These are phyloP conservation scores for Hippocampus zosterae DNA, from an alignment of 2,113 vertebrate species.

Conservation along the genomic window DNA sequence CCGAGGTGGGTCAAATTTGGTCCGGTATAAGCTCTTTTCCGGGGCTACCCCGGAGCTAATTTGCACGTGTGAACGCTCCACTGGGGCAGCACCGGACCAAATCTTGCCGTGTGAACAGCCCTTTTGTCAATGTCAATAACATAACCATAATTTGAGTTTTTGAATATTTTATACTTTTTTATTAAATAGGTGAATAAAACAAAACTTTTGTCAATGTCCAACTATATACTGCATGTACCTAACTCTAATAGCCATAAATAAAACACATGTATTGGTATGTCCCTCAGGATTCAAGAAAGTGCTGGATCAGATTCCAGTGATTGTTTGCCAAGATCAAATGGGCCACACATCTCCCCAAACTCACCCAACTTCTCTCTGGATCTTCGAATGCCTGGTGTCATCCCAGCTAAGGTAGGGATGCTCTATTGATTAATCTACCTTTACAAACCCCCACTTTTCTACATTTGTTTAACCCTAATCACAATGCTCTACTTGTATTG, in stretches of 20 bases:
- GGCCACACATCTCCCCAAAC: constrained; percentile 70
- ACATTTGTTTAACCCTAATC: too few species aligned
- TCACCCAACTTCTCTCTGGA: constrained; percentile 84
- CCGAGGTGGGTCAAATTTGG: too few species aligned
- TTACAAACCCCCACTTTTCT: background rate
- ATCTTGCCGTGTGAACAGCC: too few species aligned
- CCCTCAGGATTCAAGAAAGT: constrained; percentile 78
- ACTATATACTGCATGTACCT: background rate
- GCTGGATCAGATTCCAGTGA: constrained; percentile 71
- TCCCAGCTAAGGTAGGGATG: constrained; percentile 78
- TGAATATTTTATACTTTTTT: background rate
- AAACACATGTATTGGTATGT: constrained; percentile 5
- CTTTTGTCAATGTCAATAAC: background rate
- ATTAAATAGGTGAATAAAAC: background rate
- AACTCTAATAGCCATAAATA: background rate
- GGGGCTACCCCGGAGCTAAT: too few species aligned
- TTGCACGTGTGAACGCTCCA: too few species aligned
- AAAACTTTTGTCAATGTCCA: background rate
- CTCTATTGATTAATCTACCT: background rate
- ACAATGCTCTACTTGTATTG: background rate
- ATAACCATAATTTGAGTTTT: background rate
- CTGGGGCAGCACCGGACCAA: too few species aligned
- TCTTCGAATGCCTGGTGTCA: constrained; percentile 88
- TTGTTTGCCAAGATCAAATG: constrained; percentile 73
- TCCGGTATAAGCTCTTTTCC: too few species aligned